Evolutionary conservation across 37 sponge, comb jelly and placozoan species (phyloP).

Genomic region (Lycopodina hypogea): DNA sequence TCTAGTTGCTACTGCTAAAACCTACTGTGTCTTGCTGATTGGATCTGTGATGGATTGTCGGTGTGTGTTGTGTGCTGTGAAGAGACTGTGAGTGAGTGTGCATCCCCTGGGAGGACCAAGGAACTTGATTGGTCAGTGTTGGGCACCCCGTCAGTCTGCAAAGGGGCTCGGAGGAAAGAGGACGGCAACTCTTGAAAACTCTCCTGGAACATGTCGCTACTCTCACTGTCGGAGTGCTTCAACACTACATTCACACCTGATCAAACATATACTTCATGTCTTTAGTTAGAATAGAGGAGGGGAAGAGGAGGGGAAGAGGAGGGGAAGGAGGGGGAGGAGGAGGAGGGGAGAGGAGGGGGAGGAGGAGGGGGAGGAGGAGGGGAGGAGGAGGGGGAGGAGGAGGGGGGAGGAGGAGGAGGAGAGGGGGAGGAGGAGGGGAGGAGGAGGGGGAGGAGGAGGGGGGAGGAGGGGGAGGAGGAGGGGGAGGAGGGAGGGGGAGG

Average conservation of each 20-base stretch:
- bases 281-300: too few species aligned
- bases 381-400: background rate
- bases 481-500: background rate
- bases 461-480: background rate
- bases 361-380: too few species aligned
- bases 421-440: background rate
- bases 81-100: background rate
- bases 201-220: slow-evolving; percentile 11
- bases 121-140: background rate
- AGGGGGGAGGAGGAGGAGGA: background rate
- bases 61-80: background rate
- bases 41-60: background rate
- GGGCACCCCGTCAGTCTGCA: background rate
- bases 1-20: too few species aligned
- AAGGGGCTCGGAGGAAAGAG: background rate
- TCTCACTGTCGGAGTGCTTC: background rate
- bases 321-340: too few species aligned
- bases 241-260: too few species aligned
- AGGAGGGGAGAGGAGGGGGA: too few species aligned
- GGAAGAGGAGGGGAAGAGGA: too few species aligned
- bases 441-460: background rate
- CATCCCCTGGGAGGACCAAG: background rate
- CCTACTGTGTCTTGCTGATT: too few species aligned
- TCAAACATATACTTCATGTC: too few species aligned
- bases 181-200: slow-evolving; percentile 30